Evolutionary conservation across 2,888 invertebrate genomes (phyloP).

Genomic region (Agrochola macilenta): DNA sequence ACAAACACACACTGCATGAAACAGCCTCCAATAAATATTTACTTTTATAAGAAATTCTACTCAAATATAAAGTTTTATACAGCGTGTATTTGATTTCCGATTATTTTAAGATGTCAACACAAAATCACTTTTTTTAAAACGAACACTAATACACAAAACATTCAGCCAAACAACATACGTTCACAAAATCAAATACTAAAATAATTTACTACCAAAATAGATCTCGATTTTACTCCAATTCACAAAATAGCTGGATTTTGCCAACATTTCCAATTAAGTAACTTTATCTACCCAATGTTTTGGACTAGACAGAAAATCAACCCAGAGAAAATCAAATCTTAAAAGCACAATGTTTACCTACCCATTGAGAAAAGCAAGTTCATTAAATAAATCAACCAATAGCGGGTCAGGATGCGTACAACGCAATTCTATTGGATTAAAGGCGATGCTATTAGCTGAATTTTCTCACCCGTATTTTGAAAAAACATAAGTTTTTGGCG

Average conservation of each 20-base stretch:
- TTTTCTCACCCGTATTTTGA: neutral
- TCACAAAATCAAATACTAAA: conserved; percentile 63
- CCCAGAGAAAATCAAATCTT: conserved; percentile 43
- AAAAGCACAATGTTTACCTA: conserved; percentile 43
- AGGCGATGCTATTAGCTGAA: conserved; percentile 2
- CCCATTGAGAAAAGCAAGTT: conserved; percentile 3
- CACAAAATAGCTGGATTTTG: conserved; percentile 25
- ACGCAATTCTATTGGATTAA: conserved; percentile 25
- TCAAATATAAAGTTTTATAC: conserved; percentile 39
- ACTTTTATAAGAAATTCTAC: conserved; percentile 12
- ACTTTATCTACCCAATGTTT: conserved; percentile 38
- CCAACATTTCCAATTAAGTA: conserved; percentile 35
- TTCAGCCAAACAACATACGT: conserved; percentile 51
- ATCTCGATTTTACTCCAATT: conserved; percentile 49
- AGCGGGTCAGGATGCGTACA: conserved; percentile 7
- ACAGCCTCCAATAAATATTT: conserved; percentile 53
- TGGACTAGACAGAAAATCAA: conserved; percentile 52
- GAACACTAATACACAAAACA: conserved; percentile 55
- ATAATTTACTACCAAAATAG: conserved; percentile 61
- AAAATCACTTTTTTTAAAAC: conserved; percentile 51
- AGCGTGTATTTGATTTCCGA: conserved; percentile 42
- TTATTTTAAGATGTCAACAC: conserved; percentile 46
- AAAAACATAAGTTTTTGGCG: conserved; percentile 35
- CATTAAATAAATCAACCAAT: conserved; percentile 49
- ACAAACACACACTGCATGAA: conserved; percentile 60